Evolutionary conservation across 2,888 invertebrate genomes (phyloP).

Genomic region (Flexamia atlantica): DNA sequence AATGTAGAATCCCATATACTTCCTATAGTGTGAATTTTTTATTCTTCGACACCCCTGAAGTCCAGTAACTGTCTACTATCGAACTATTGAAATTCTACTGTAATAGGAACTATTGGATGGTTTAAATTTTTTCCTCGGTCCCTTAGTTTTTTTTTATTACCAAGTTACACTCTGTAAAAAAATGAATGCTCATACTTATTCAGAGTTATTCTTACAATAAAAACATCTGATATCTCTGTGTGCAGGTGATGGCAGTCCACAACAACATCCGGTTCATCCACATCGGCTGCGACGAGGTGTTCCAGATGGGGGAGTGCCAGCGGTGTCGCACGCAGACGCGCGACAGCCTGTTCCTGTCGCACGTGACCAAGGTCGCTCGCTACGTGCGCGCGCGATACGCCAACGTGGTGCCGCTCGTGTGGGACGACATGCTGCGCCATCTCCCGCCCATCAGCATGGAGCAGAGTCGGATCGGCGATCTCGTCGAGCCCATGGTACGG

Average conservation of each 20-base stretch:
- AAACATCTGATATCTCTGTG: conserved; percentile 43
- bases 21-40: too few species aligned
- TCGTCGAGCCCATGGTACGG: conserved; percentile 86
- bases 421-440: conserved; percentile 89
- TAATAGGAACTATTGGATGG: too few species aligned
- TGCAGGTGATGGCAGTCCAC: conserved; percentile 74
- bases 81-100: too few species aligned
- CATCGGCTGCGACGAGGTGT: conserved; percentile 87
- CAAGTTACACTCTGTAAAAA: too few species aligned
- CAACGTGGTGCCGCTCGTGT: conserved; percentile 81
- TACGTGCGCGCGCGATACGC: conserved; percentile 80
- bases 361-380: conserved; percentile 78
- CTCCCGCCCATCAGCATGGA: conserved; percentile 79
- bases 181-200: too few species aligned
- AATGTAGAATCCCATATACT: too few species aligned
- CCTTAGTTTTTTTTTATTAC: too few species aligned
- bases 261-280: conserved; percentile 78
- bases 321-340: conserved; percentile 77
- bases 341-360: conserved; percentile 80
- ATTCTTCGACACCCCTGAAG: too few species aligned
- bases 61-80: too few species aligned
- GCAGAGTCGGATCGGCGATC: conserved; percentile 80
- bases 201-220: too few species aligned
- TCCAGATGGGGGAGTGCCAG: conserved; percentile 83
- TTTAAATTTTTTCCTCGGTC: too few species aligned